Evolutionary conservation across 2,113 vertebrate species (phyloP).

Genomic region (Abramis brama): DNA sequence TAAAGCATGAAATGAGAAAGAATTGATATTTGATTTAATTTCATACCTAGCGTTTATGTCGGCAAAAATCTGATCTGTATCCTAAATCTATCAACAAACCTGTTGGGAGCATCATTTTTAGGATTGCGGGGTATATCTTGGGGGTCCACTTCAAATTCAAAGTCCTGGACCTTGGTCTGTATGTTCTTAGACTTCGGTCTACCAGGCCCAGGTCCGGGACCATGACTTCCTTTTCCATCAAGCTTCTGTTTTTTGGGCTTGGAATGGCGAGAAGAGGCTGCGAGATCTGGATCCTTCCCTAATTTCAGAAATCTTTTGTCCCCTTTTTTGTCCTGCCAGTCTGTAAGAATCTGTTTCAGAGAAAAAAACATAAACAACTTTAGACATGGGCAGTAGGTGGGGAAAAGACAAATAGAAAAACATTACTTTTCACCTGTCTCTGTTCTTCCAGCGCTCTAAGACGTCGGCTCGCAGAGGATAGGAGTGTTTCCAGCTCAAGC

Average conservation of each 20-base stretch:
- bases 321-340: conserved; percentile 99
- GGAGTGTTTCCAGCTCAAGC: conserved; percentile 94
- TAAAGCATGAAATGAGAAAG: background rate
- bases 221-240: conserved; percentile 90
- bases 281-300: conserved; percentile 90
- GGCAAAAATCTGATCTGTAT: background rate
- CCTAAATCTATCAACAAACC: conserved; percentile 70
- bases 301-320: conserved; percentile 92
- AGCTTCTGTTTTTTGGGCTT: conserved; percentile 98
- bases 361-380: background rate
- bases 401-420: background rate
- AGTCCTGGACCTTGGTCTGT: conserved; percentile 94
- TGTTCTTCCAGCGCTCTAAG: conserved; percentile 93
- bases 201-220: conserved; percentile 88
- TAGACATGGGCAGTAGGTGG: background rate
- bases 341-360: conserved; percentile 90
- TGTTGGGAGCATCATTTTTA: conserved; percentile 97
- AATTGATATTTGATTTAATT: background rate
- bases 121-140: conserved; percentile 94
- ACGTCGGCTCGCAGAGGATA: conserved; percentile 93
- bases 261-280: conserved; percentile 86
- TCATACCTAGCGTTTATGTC: background rate
- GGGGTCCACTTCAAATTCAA: conserved; percentile 94
- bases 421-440: conserved; percentile 83
- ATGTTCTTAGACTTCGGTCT: conserved; percentile 95